phyloP scores from a whole-genome alignment of 2,888 invertebrate species.

The Galerucella calmariensis region DNA sequence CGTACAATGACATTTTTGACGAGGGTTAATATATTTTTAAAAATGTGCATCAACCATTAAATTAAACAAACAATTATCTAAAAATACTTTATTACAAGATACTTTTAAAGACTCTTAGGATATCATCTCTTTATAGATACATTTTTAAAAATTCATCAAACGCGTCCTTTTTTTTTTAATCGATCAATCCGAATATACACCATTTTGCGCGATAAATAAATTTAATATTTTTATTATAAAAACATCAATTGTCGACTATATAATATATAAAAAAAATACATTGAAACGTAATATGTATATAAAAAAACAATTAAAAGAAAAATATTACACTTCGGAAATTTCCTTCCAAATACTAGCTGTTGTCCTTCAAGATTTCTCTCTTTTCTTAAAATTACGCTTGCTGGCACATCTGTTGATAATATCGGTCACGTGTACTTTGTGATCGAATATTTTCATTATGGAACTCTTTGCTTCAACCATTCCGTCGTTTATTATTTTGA shows the following conservation, averaged over 20 bases:
- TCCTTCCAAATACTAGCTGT: not conserved
- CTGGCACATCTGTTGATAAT: constrained; percentile 91
- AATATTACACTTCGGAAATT: not conserved
- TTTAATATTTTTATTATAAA: constrained; percentile 44
- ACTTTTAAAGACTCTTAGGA: not conserved
- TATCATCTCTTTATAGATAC: not conserved
- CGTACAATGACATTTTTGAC: no score
- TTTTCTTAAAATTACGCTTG: constrained; percentile 92
- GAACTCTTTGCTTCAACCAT: constrained; percentile 89
- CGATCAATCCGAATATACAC: not conserved
- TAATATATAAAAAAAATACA: constrained; percentile 25
- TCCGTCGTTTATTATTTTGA: constrained; percentile 92
- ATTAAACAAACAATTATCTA: not conserved
- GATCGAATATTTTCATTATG: constrained; percentile 90
- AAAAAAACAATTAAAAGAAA: constrained; percentile 11
- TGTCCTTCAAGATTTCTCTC: constrained; percentile 72
- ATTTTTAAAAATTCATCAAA: not conserved
- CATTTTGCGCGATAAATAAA: not conserved
- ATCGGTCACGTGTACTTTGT: constrained; percentile 88
- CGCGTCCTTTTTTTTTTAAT: not conserved
- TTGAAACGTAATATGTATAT: constrained; percentile 23
- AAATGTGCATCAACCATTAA: not conserved
- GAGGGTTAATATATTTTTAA: no score
- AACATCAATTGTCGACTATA: constrained; percentile 38
- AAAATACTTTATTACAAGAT: constrained; percentile 4